Evolutionary conservation across 2,888 invertebrate genomes (phyloP).

Genomic region (Serripes groenlandicus): DNA sequence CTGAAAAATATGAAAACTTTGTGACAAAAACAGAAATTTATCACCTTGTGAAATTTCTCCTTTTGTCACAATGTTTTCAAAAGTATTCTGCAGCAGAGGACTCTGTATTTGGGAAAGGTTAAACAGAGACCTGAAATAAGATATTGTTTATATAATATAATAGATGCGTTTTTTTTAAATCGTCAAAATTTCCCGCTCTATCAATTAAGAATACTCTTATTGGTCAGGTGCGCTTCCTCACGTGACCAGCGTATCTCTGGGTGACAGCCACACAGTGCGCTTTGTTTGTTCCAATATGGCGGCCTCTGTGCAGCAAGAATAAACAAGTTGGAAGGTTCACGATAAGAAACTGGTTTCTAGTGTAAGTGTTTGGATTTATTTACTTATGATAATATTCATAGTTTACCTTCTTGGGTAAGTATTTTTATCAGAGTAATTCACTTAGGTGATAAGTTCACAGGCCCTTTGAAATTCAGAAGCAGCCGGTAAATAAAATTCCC

Average conservation of each 20-base stretch:
- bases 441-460: background rate
- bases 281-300: constrained; percentile 61
- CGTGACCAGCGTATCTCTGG: constrained; percentile 63
- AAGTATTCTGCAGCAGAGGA: background rate
- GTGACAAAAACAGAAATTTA: background rate
- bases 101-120: background rate
- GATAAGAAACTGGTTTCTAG: constrained; percentile 55
- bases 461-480: constrained; percentile 15
- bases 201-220: background rate
- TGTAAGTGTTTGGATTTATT: constrained; percentile 64
- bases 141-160: no score
- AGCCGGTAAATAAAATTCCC: background rate
- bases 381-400: constrained; percentile 63
- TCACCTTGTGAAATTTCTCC: background rate
- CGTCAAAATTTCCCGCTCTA: background rate
- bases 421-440: constrained; percentile 19
- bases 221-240: constrained; percentile 65
- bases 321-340: constrained; percentile 57
- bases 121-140: no score
- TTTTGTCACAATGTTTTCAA: background rate
- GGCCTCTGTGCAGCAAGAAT: constrained; percentile 71
- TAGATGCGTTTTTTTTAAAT: background rate
- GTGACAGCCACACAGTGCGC: constrained; percentile 42
- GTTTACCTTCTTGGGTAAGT: constrained; percentile 12
- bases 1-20: background rate